A percentile compares a stretch with the other conserved stretches of the same genome.
Evolutionary conservation across 2,888 invertebrate species (phyloP).

Genomic region (Hirudinaria manillensis): DNA sequence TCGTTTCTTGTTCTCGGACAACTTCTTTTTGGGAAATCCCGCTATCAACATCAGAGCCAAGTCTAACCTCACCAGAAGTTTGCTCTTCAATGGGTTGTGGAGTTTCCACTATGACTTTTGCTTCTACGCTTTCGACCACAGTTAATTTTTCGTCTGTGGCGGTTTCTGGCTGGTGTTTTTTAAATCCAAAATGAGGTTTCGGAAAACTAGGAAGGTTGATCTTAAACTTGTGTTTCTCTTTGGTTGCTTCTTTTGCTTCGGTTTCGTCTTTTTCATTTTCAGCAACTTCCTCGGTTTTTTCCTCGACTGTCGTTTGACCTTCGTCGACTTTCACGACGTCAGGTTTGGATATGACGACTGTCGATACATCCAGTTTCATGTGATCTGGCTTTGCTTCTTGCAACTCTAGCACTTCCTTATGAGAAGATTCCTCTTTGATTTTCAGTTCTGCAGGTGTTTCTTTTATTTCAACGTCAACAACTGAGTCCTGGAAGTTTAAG

Average conservation of each 20-base stretch:
- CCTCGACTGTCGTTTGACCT: not conserved
- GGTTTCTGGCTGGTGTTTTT: constrained; percentile 1
- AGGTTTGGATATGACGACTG: not conserved
- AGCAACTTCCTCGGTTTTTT: not conserved
- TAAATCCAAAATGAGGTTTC: constrained; percentile 5
- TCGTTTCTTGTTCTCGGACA: too few relatives aligned
- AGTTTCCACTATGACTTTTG: too few relatives aligned
- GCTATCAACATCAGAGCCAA: too few relatives aligned
- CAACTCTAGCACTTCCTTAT: not conserved
- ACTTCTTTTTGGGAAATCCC: too few relatives aligned
- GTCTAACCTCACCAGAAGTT: too few relatives aligned
- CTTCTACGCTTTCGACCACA: too few relatives aligned
- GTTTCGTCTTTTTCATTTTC: not conserved
- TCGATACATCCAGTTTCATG: not conserved
- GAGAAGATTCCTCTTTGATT: not conserved
- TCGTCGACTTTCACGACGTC: not conserved
- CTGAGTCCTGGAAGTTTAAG: not conserved
- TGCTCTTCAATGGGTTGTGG: too few relatives aligned
- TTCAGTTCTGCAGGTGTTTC: not conserved
- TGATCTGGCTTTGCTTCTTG: not conserved
- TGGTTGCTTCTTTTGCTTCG: not conserved
- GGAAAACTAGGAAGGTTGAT: not conserved
- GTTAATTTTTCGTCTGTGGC: not conserved
- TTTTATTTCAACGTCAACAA: not conserved
- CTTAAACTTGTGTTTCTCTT: constrained; percentile 8